Percentiles rank a stretch among this genome's conserved stretches.
These are phyloP conservation scores for Oreonectes daqikongensis DNA, from an alignment of 2,797 vertebrate genomes.

Conservation along the genomic window DNA sequence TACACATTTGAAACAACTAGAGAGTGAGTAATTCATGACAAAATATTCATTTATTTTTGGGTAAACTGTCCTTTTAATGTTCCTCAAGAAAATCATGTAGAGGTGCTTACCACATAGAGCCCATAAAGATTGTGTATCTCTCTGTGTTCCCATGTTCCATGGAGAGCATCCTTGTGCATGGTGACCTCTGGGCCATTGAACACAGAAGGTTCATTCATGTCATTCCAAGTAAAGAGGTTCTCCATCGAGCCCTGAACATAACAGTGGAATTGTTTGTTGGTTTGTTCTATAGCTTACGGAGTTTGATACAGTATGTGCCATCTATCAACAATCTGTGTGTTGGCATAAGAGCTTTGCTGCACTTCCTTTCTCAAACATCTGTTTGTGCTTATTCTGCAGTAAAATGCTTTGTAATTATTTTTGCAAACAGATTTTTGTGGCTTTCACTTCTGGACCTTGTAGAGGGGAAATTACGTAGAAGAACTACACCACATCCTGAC, in stretches of 20 bases:
- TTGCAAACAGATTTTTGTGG: background rate
- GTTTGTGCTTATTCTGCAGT: background rate
- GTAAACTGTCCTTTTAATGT: too few relatives aligned
- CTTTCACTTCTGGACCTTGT: background rate
- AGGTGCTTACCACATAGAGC: constrained; percentile 87
- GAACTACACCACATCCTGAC: constrained; percentile 23
- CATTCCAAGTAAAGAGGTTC: constrained; percentile 90
- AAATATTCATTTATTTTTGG: too few relatives aligned
- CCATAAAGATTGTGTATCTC: constrained; percentile 93
- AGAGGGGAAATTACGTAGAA: constrained; percentile 8
- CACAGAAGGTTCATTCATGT: constrained; percentile 95
- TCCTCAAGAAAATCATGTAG: background rate
- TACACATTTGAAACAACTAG: too few relatives aligned
- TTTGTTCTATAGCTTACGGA: background rate
- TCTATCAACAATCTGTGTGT: too few relatives aligned
- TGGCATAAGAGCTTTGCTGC: background rate
- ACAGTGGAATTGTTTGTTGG: background rate
- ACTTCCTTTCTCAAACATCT: background rate
- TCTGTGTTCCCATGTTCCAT: constrained; percentile 89
- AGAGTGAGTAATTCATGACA: too few relatives aligned
- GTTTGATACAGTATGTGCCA: background rate
- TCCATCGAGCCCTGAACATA: constrained; percentile 82
- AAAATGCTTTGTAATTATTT: background rate
- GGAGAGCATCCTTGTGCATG: constrained; percentile 91
- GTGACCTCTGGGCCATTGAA: constrained; percentile 95